Evolutionary conservation across 2,797 vertebrate species (phyloP), one percentile per base, ranked within the genome.

Genomic region (Pyrocephalus nanus): DNA sequence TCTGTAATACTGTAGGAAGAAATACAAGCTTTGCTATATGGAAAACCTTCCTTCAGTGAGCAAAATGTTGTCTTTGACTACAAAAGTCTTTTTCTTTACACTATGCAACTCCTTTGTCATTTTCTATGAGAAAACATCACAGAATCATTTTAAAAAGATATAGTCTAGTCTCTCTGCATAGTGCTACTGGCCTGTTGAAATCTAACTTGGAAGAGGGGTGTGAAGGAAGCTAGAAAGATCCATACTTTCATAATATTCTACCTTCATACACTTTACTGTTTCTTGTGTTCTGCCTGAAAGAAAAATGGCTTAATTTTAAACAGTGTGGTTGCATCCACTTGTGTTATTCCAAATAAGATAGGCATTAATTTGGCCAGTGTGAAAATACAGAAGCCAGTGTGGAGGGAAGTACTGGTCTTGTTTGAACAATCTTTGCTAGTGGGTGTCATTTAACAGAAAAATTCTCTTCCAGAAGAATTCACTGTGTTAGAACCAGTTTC

Each of bases 171-270:
- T 66, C 18, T 60, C 27, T 76, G 9, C 8, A 5, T 32, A 54
- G 13, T 15, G 4, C 16, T 80, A 42, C 29, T 54, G 36, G 9
- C 4, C 32, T 60, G 16, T 11, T 40, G 29, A 86, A 85, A 72
- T 74, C 57, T 69, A 78, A 0, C 16, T 47, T 66, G 12, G 19
- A 70, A 40, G 26, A 71, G 3, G 2, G 2, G 0, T 16, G 1
- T 16, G 19, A 7, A 17, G 13, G 57, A 85, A 93, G 29, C 32
- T 40, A 55, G 74, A 40, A 87, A 51, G 14, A 70, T 10, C 7
- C 18, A 14, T 9, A 14, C 3, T 79, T 69, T 20, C 30, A 16
- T 51, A 42, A 42, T 47, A 27, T 42, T 67, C n/a, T 47, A 16
- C 11, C 8, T 53, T 66, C 18, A 43, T 29, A 26, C 6, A 54